Evolutionary conservation across 2,888 invertebrate species (phyloP), one percentile per base, ranked within the genome.

Genomic region (Hyalella azteca): DNA sequence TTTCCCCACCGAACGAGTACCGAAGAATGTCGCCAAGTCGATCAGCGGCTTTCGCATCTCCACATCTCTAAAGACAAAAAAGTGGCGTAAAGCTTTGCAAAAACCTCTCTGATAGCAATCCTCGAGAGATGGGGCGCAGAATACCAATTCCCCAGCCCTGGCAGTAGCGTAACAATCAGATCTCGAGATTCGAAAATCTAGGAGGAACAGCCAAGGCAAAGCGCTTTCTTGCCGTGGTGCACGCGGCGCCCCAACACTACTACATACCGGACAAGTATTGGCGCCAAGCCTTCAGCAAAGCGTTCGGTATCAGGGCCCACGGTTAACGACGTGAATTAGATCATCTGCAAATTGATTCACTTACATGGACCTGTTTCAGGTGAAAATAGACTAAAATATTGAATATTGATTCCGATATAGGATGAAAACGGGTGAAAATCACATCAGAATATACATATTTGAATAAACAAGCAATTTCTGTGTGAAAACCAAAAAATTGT

Each of bases 41-140:
- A n/a, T n/a, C n/a, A n/a, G 1, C 32, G 66, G 66, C 66, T 66
- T 66, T 32, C n/a, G 54, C 66, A 45, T 11, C n/a, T 54, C 36
- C 36, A 39, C 39, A 66, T 66, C 66, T 32, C 66, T 36, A n/a
- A 66, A 66, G 66, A 66, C 66, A 66, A 66, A 66, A 66, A 66
- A 66, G 32, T 45, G 36, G 29, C 66, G 36, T 36, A 66, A 66
- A 66, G 36, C 66, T 66, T 1, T 66, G 66, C 66, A 66, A 66
- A 66, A 66, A 36, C 66, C 66, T 66, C 66, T 66, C 66, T 66
- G 66, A 66, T 29, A 29, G 66, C 66, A 66, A 66, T 66, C 66
- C 66, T 36, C 66, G 36, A 66, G 66, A 66, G 66, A 66, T 66
- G 66, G 66, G 19, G 66, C 66, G 36, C 66, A 66, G 66, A 66